Evolutionary conservation across 2,888 invertebrate species (phyloP).

Genomic region (Drosophila anceps): DNA sequence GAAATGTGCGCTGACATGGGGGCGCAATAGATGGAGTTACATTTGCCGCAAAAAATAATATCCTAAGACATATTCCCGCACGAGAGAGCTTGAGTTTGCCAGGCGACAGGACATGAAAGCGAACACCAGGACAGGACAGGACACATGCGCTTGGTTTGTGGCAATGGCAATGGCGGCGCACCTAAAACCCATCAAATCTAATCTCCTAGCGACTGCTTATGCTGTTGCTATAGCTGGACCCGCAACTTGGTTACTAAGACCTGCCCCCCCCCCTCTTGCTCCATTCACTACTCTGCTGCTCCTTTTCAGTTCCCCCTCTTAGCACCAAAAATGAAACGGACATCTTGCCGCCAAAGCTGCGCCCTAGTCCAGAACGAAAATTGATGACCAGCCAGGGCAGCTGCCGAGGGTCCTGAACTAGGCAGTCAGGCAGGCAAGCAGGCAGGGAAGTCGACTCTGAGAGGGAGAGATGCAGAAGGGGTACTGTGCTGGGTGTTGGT

Average conservation of each 20-base stretch:
- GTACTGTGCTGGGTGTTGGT: slow-evolving; percentile 55
- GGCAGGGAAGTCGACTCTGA: slow-evolving; percentile 2
- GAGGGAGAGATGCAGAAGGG: background rate
- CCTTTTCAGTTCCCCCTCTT: background rate
- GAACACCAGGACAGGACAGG: slow-evolving; percentile 28
- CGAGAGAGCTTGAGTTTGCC: slow-evolving; percentile 42
- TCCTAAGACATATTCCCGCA: slow-evolving; percentile 56
- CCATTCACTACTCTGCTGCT: background rate
- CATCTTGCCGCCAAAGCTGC: slow-evolving; percentile 55
- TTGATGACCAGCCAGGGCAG: slow-evolving; percentile 72
- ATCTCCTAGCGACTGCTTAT: slow-evolving; percentile 74
- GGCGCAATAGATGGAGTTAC: slow-evolving; percentile 30
- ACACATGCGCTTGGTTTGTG: slow-evolving; percentile 54
- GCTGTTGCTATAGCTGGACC: slow-evolving; percentile 30
- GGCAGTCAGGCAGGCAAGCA: slow-evolving; percentile 11
- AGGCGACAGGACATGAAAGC: slow-evolving; percentile 43
- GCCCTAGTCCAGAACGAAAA: slow-evolving; percentile 71
- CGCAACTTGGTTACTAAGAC: slow-evolving; percentile 54
- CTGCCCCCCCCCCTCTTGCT: background rate
- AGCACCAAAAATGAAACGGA: slow-evolving; percentile 49
- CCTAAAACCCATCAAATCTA: slow-evolving; percentile 80
- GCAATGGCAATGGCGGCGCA: slow-evolving; percentile 50
- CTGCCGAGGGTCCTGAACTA: slow-evolving; percentile 47
- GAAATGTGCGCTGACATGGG: slow-evolving; percentile 17
- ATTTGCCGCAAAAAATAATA: slow-evolving; percentile 57